Percentiles rank a stretch among this genome's conserved stretches.
These are phyloP conservation scores for Pedionomus torquatus DNA, from an alignment of 2,113 vertebrate species.

Conservation along the genomic window DNA sequence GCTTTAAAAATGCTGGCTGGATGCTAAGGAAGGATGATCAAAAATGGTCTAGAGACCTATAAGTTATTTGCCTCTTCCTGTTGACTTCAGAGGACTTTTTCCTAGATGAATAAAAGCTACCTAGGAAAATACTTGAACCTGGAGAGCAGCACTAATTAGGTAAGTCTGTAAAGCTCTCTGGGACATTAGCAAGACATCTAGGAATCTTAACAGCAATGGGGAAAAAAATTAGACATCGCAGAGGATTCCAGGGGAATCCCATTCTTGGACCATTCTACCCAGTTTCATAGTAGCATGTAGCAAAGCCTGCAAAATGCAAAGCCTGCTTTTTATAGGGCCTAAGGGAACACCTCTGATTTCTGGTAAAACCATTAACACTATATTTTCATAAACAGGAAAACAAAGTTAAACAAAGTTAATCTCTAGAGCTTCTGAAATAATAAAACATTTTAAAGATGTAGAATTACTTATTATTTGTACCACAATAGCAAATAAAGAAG, in stretches of 20 bases:
- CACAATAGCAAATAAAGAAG: not conserved
- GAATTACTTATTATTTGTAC: slow-evolving; percentile 7
- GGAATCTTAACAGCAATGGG: not conserved
- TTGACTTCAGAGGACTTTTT: not conserved
- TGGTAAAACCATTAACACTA: not conserved
- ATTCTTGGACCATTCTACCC: not conserved
- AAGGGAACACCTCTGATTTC: not conserved
- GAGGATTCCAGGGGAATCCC: not conserved
- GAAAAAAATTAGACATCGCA: not conserved
- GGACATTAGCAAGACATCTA: not conserved
- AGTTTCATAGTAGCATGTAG: not conserved
- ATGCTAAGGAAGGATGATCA: not conserved
- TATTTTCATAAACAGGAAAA: not conserved
- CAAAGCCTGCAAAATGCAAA: not conserved
- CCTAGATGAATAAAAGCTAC: not conserved
- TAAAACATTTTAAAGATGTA: not conserved
- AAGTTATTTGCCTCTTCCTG: not conserved
- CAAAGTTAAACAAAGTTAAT: not conserved
- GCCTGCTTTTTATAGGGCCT: not conserved
- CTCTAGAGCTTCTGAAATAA: slow-evolving; percentile 4
- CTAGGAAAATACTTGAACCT: not conserved
- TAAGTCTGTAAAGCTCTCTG: not conserved
- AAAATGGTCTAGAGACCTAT: not conserved
- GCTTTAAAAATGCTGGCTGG: not conserved
- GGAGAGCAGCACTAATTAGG: not conserved